phyloP scores from a whole-genome alignment of 64 coral and sea anemone genomes.

The Stichodactyla helianthus region DNA sequence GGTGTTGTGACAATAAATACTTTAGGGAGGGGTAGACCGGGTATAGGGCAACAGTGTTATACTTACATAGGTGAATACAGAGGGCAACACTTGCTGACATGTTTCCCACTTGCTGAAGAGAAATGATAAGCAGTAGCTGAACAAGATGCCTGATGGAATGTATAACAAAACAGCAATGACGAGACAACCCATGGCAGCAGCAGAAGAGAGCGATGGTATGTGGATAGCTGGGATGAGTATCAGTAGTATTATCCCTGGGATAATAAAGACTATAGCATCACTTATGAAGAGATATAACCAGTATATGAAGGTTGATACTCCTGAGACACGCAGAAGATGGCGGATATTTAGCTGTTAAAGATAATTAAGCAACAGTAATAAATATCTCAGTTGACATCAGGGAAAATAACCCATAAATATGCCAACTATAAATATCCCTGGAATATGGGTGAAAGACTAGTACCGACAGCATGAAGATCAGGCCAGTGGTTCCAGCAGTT shows the following conservation, averaged over 20 bases:
- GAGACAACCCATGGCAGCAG: slow-evolving; percentile 59
- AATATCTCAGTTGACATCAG: too few species aligned
- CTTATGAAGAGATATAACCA: slow-evolving; percentile 62
- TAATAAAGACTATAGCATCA: slow-evolving; percentile 57
- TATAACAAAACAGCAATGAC: slow-evolving; percentile 49
- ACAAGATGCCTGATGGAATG: slow-evolving; percentile 53
- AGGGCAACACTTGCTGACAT: slow-evolving; percentile 45
- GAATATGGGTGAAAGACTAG: too few species aligned
- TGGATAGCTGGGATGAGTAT: slow-evolving; percentile 62
- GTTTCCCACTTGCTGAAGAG: slow-evolving; percentile 71
- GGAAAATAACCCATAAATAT: too few species aligned
- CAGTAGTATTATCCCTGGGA: slow-evolving; percentile 37
- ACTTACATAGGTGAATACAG: slow-evolving; percentile 60
- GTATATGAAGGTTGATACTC: slow-evolving; percentile 55
- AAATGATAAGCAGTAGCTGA: slow-evolving; percentile 56
- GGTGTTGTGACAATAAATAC: too few species aligned
- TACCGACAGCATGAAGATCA: too few species aligned
- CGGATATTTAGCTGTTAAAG: slow-evolving; percentile 52
- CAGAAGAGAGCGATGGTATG: slow-evolving; percentile 52
- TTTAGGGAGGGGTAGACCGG: too few species aligned
- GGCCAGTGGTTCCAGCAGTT: too few species aligned
- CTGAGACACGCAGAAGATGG: slow-evolving; percentile 66
- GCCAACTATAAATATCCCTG: too few species aligned
- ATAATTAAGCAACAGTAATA: too few species aligned
- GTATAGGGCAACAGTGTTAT: background rate